Conservation (phyloP, 2,113 vertebrate species). For the Dicrurus megarhynchus region DNA sequence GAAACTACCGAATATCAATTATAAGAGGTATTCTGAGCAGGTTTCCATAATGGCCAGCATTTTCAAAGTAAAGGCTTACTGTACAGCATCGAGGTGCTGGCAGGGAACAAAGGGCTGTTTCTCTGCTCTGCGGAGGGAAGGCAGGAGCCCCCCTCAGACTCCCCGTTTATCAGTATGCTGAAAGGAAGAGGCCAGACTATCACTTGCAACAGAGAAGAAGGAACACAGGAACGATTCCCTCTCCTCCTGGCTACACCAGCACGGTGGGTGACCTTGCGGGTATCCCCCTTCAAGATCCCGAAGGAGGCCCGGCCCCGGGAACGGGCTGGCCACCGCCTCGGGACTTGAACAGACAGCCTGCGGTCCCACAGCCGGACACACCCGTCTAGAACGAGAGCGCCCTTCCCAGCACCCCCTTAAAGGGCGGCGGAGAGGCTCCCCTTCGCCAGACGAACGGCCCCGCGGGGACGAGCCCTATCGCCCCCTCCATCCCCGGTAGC, state of each 20-base stretch:
- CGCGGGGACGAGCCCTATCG: too few species aligned
- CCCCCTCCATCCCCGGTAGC: background rate
- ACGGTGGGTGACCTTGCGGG: background rate
- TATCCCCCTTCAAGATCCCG: background rate
- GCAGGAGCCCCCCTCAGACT: background rate
- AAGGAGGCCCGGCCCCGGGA: background rate
- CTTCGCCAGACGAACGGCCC: background rate
- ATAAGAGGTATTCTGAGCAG: background rate
- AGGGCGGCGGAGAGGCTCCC: background rate
- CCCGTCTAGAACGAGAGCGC: background rate
- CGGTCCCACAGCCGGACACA: background rate
- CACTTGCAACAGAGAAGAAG: background rate
- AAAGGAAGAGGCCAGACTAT: background rate
- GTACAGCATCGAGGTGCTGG: background rate
- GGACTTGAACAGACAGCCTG: background rate
- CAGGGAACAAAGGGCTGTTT: slow-evolving; percentile 30
- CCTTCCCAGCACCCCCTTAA: background rate
- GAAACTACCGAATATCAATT: background rate
- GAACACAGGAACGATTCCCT: background rate
- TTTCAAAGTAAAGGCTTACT: background rate
- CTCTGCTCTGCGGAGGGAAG: too few species aligned
- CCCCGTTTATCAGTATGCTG: background rate
- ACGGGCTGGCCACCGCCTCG: background rate
- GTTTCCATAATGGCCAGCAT: background rate
- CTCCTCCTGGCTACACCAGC: background rate